phyloP scores from a whole-genome alignment of 2,888 invertebrate species.

The Drosophila ustulata region DNA sequence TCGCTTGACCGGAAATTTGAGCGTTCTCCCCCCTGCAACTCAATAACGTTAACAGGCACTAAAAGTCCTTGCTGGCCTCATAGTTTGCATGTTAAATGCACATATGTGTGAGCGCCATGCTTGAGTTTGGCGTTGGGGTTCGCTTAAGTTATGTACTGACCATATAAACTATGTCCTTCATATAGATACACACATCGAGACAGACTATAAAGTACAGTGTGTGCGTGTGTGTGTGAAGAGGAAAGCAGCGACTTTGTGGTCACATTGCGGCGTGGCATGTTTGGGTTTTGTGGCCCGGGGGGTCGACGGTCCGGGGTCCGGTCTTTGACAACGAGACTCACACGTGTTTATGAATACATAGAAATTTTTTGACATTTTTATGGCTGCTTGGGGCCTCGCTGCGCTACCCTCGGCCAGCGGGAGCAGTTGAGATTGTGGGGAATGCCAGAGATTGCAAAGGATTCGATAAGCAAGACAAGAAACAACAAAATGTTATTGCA shows the following conservation, averaged over 20 bases:
- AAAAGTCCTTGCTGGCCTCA: slow-evolving; percentile 48
- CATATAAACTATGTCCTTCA: slow-evolving; percentile 49
- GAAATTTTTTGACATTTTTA: slow-evolving; percentile 72
- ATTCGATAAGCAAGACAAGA: slow-evolving; percentile 8
- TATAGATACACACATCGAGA: slow-evolving; percentile 25
- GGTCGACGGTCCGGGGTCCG: slow-evolving; percentile 39
- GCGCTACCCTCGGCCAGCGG: slow-evolving; percentile 37
- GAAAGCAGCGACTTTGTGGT: slow-evolving; percentile 60
- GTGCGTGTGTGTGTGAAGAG: slow-evolving; percentile 2
- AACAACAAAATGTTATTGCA: not conserved
- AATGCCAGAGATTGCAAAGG: slow-evolving; percentile 40
- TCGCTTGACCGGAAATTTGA: slow-evolving; percentile 78
- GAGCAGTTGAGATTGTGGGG: slow-evolving; percentile 44
- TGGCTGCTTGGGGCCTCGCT: slow-evolving; percentile 65
- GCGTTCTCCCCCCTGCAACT: slow-evolving; percentile 22
- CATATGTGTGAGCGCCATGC: slow-evolving; percentile 47
- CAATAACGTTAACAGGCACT: slow-evolving; percentile 53
- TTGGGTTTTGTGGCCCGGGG: slow-evolving; percentile 45
- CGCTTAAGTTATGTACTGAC: slow-evolving; percentile 68
- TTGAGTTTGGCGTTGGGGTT: slow-evolving; percentile 35
- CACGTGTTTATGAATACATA: slow-evolving; percentile 77
- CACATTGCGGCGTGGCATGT: slow-evolving; percentile 72
- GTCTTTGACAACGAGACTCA: slow-evolving; percentile 41
- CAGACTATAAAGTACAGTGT: slow-evolving; percentile 19
- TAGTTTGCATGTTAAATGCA: slow-evolving; percentile 77